Base-by-base conservation (phyloP, 2,797 vertebrate genomes). In the Lutra lutra region DNA sequence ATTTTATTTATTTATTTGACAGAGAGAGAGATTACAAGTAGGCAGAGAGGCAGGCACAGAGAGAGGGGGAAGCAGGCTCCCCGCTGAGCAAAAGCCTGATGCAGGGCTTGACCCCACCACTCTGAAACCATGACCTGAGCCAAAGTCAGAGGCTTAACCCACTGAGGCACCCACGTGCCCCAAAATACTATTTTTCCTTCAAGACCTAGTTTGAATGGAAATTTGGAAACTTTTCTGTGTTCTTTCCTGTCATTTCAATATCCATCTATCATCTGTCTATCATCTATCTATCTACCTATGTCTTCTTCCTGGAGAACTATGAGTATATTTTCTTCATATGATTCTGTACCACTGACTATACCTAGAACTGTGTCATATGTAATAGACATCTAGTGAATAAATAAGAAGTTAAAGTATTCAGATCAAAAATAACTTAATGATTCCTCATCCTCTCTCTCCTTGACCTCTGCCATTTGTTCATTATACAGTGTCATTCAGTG, bases 361-460 rank as follows among this genome's bases (percentile, higher is more conserved):
- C 38, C 20, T 89, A 75, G 73, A 95, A 88, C 27, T 97, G 5
- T 92, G 27, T 86, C n/a, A 85, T 13, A 80, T 11, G 43, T 86
- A 85, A 48, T 46, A 87, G 73, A n/a, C 20, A 78, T 80, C 72
- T 27, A 80, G 17, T 87, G 58, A 78, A 64, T 87, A 95, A 89
- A 90, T 60, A 72, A 94, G 54, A 89, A 91, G 48, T 70, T 66
- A 68, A 95, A 93, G 7, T 17, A 85, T 88, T 90, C 64, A 92
- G 85, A 80, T 21, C 18, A 54, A 73, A 94, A 91, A 70, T 51
- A 2, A 78, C 84, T 95, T 91, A 11, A 73, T 64, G 7, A 68
- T 90, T 95, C 32, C 48, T 87, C 14, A 5, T 92, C 23, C 12
- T 91, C 4, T 35, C 23, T 84, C 13, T 82, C 9, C 32, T 25